Conservation (phyloP, 2,888 invertebrate species). For the Rhagophthalmus giganteus region DNA sequence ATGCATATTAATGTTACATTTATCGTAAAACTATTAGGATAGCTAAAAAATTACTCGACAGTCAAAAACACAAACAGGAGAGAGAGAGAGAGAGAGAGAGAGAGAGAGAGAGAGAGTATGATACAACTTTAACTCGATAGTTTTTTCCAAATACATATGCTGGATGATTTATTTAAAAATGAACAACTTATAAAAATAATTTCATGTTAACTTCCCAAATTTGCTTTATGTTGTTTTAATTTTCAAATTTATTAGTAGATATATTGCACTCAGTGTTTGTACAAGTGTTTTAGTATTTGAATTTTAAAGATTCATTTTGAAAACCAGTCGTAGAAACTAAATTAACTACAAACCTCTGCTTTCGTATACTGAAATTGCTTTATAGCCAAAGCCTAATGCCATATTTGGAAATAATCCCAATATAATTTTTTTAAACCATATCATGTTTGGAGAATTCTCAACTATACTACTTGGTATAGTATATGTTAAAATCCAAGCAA, state of each 20-base stretch:
- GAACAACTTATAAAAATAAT: too few relatives aligned
- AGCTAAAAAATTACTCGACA: too few relatives aligned
- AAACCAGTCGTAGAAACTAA: too few relatives aligned
- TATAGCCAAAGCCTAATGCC: background rate
- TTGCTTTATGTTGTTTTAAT: too few relatives aligned
- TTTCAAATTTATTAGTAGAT: too few relatives aligned
- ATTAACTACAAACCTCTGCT: too few relatives aligned
- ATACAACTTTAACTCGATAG: background rate
- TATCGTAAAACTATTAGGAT: background rate
- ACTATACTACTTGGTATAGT: background rate
- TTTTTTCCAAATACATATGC: background rate
- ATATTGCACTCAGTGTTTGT: too few relatives aligned
- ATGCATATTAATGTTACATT: background rate
- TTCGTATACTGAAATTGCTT: background rate
- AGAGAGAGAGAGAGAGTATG: background rate
- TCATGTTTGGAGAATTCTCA: background rate
- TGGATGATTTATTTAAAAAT: too few relatives aligned
- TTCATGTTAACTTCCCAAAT: too few relatives aligned
- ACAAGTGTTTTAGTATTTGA: too few relatives aligned
- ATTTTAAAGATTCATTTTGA: too few relatives aligned
- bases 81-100: background rate
- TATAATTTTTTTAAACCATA: slow-evolving; percentile 5
- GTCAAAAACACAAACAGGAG: background rate
- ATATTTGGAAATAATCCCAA: background rate
- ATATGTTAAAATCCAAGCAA: background rate